Conservation (phyloP, 2,113 vertebrate species). For the Corythoichthys intestinalis region DNA sequence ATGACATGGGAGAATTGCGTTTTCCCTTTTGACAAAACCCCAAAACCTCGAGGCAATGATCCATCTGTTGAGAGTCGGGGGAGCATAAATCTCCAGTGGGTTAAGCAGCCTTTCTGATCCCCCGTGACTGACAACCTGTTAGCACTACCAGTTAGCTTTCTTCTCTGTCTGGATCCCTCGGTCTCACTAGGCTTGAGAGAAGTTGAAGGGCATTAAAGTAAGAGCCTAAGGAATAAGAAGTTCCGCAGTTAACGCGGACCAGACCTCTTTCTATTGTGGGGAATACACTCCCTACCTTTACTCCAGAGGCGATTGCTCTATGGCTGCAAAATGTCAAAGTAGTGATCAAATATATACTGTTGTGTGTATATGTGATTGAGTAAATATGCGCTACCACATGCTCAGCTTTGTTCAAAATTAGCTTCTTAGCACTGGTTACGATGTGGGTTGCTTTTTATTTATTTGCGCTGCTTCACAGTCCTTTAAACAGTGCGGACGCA, state of each 20-base stretch:
- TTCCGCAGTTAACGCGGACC: constrained; percentile 28
- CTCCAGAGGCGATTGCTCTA: background rate
- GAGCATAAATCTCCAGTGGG: constrained; percentile 43
- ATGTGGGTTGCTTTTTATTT: too few species aligned
- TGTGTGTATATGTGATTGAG: too few species aligned
- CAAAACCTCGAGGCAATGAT: constrained; percentile 11
- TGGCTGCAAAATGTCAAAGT: too few species aligned
- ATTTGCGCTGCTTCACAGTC: too few species aligned
- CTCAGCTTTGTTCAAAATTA: too few species aligned
- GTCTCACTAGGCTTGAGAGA: constrained; percentile 28
- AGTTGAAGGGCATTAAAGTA: constrained; percentile 11
- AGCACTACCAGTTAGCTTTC: constrained; percentile 42
- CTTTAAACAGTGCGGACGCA: too few species aligned
- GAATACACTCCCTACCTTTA: background rate
- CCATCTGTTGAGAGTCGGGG: constrained; percentile 18
- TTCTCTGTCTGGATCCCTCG: constrained; percentile 21
- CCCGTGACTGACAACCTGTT: constrained; percentile 28
- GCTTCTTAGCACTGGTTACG: too few species aligned
- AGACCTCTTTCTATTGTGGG: constrained; percentile 24
- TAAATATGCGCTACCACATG: too few species aligned
- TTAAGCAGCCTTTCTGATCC: constrained; percentile 38
- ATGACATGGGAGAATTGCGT: constrained; percentile 1
- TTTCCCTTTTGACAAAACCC: constrained; percentile 24
- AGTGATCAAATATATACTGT: too few species aligned
- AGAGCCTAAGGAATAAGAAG: constrained; percentile 27